These are phyloP conservation scores for Folsomia candida DNA, from an alignment of 2,888 invertebrate genomes.

Conservation along the genomic window DNA sequence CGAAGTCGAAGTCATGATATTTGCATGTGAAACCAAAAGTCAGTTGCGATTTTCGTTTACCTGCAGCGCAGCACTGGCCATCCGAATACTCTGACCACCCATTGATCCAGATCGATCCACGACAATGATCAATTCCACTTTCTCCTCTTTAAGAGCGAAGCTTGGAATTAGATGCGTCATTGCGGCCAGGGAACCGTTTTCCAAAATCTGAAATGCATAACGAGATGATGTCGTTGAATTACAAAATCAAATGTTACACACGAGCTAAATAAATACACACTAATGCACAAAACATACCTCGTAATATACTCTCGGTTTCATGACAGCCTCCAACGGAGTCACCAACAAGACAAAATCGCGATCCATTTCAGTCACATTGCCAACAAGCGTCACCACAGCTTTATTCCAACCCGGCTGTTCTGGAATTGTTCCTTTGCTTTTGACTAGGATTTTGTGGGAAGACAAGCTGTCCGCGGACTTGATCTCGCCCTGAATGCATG, in stretches of 20 bases:
- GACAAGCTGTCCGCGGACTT: slow-evolving; percentile 43
- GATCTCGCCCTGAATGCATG: slow-evolving; percentile 45
- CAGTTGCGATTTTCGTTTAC: slow-evolving; percentile 39
- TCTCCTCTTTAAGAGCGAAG: slow-evolving; percentile 53
- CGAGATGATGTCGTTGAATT: no score
- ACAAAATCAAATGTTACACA: no score
- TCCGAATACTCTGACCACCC: slow-evolving; percentile 51
- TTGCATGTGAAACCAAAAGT: background rate
- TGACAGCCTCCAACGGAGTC: slow-evolving; percentile 54
- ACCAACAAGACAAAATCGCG: slow-evolving; percentile 55
- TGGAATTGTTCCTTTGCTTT: slow-evolving; percentile 23
- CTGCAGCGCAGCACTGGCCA: slow-evolving; percentile 53
- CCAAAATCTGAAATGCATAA: no score
- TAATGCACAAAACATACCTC: no score
- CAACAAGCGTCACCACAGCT: slow-evolving; percentile 30
- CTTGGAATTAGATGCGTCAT: slow-evolving; percentile 54
- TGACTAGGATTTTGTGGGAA: slow-evolving; percentile 32
- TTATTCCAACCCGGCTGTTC: slow-evolving; percentile 38
- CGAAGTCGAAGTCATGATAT: slow-evolving; percentile 3
- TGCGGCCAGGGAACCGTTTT: slow-evolving; percentile 33
- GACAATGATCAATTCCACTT: slow-evolving; percentile 52
- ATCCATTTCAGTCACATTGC: slow-evolving; percentile 45
- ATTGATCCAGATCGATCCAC: slow-evolving; percentile 55
- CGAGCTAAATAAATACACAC: background rate
- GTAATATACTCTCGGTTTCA: slow-evolving; percentile 56